Evolutionary conservation across 2,113 vertebrate genomes (phyloP).

Genomic region (Albula glossodonta): DNA sequence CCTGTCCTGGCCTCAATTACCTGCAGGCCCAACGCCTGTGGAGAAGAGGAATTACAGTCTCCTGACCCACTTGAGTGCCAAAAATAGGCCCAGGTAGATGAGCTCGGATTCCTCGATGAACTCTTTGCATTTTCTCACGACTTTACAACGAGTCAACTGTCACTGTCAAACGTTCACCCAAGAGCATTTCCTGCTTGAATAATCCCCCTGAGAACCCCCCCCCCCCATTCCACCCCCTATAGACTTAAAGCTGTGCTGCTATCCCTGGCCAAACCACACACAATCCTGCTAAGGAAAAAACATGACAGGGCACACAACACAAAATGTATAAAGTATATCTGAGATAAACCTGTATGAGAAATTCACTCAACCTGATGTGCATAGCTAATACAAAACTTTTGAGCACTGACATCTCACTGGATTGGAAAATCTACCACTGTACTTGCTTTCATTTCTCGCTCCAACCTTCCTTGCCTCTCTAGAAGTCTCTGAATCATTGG

Average conservation of each 20-base stretch:
- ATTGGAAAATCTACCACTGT: slow-evolving; percentile 42
- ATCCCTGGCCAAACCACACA: too few relatives aligned
- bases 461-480: background rate
- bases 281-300: too few relatives aligned
- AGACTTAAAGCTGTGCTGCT: too few relatives aligned
- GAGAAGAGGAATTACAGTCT: slow-evolving; percentile 42
- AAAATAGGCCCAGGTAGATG: slow-evolving; percentile 38
- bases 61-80: slow-evolving; percentile 18
- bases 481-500: background rate
- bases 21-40: slow-evolving; percentile 52
- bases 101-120: background rate
- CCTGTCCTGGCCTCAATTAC: slow-evolving; percentile 52
- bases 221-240: background rate
- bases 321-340: too few relatives aligned
- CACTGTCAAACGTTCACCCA: too few relatives aligned
- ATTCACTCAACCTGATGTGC: too few relatives aligned
- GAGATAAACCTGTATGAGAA: too few relatives aligned
- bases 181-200: too few relatives aligned
- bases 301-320: too few relatives aligned
- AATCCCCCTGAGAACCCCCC: too few relatives aligned
- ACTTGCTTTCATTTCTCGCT: background rate
- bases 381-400: slow-evolving; percentile 49
- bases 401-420: slow-evolving; percentile 49
- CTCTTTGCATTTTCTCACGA: too few relatives aligned
- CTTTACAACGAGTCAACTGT: too few relatives aligned